Conservation (phyloP, 2,113 vertebrate species). For the Nothoprocta perdicaria region DNA sequence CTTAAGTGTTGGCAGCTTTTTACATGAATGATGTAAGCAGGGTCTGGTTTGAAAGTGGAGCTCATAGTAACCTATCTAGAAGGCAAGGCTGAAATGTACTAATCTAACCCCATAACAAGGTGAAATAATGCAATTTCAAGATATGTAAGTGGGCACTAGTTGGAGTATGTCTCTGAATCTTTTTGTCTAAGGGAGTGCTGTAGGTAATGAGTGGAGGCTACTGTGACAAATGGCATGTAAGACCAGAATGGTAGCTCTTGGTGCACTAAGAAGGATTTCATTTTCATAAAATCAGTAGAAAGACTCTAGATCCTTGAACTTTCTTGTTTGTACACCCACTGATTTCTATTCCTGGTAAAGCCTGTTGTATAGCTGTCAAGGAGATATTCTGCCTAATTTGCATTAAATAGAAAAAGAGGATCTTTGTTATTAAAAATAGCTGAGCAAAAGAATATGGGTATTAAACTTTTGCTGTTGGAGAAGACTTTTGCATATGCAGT, state of each 20-base stretch:
- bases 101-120: background rate
- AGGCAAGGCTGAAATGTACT: background rate
- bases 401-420: constrained; percentile 35
- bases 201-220: background rate
- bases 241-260: background rate
- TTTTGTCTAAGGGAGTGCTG: background rate
- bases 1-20: background rate
- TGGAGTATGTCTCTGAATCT: background rate
- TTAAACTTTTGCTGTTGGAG: constrained; percentile 5
- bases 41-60: background rate
- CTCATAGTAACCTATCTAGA: background rate
- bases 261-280: too few species aligned
- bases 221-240: background rate
- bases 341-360: constrained; percentile 47
- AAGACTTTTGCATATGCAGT: background rate
- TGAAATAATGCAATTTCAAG: background rate
- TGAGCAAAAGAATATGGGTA: background rate
- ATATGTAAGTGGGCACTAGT: rapidly evolving
- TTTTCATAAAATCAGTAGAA: constrained; percentile 14
- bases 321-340: constrained; percentile 38
- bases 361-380: constrained; percentile 43
- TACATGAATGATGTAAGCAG: background rate
- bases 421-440: constrained; percentile 54
- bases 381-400: constrained; percentile 40
- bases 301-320: constrained; percentile 13